Evolutionary conservation across 1,140 invertebrate genomes (phyloP).

Genomic region (Papilio dardanus): DNA sequence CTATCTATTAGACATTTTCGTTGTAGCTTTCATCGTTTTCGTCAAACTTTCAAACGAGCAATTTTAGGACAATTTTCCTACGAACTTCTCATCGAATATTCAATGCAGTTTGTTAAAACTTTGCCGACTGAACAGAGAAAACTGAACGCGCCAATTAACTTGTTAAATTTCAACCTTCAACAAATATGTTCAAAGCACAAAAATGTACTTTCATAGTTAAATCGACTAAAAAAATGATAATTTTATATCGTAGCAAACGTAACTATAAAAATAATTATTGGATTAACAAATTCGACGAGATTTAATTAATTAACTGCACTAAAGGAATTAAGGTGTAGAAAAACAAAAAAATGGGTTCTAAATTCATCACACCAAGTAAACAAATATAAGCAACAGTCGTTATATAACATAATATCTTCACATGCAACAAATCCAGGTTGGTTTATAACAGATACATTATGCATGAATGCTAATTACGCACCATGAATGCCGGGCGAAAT

Average conservation of each 20-base stretch:
- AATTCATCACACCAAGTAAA: no score
- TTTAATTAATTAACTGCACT: no score
- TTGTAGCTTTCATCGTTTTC: not conserved
- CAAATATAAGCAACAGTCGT: no score
- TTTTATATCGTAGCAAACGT: no score
- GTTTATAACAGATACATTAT: constrained; percentile 1
- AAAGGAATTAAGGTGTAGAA: no score
- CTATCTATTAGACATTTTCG: not conserved
- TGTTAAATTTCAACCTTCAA: not conserved
- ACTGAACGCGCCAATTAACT: not conserved
- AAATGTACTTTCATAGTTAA: no score
- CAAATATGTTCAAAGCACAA: not conserved
- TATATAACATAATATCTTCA: not conserved
- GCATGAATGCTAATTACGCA: constrained; percentile 7
- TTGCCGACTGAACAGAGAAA: not conserved
- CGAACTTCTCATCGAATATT: constrained; percentile 1
- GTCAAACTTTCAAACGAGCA: not conserved
- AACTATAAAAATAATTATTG: no score
- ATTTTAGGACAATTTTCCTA: constrained; percentile 6
- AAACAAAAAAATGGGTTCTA: no score
- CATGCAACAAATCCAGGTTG: not conserved
- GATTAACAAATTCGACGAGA: no score
- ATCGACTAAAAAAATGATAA: not conserved
- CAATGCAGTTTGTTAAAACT: constrained; percentile 2
- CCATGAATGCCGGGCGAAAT: not conserved